Evolutionary conservation across 2,888 invertebrate genomes (phyloP), one percentile per base, ranked within the genome.

Genomic region (Chymomyza procnemis): DNA sequence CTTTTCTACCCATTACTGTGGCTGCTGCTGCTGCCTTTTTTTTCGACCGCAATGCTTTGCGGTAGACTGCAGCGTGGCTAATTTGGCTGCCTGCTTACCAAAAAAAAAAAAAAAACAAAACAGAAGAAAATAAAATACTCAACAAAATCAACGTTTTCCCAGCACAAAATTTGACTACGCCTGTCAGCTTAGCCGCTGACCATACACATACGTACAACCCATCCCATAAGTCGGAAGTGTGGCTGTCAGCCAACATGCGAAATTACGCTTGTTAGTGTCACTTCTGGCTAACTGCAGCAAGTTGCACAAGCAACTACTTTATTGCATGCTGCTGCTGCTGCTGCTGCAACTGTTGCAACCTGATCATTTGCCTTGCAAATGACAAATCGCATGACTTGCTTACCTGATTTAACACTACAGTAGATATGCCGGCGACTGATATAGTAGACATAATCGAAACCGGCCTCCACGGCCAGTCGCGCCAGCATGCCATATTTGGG

Each of bases 391-490:
- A 61, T 67, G 62, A 6, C 21, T 55, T 67, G 90, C 93, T 92
- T 93, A 99, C 99, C 98, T 93, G 98, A 97, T 92, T 97, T 98
- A 74, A 98, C 98, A 70, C 98, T 98, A 92, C 97, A 98, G 92
- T 99, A 98, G 87, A 99, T 97, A 91, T 98, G 97, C 16, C 96
- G 95, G 79, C 97, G 93, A 90, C 97, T 96, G 92, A 98, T 97
- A 91, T 98, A 99, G 92, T 96, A 97, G 73, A 99, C 99, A 98
- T 98, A 99, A 93, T 99, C 98, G 93, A 99, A 99, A 88, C 98
- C 98, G 26, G 98, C 98, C 91, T 98, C 97, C 69, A 97, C 97
- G 0, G 99, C 99, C 66, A 99, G 93, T 71, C 98, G 92, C 56
- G 98, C 99, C 88, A 99, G 93, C 97, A 98, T 97, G 78, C 98